These are phyloP conservation scores for Priocnemis perturbator DNA, from an alignment of 2,888 invertebrate genomes.

Conservation along the genomic window DNA sequence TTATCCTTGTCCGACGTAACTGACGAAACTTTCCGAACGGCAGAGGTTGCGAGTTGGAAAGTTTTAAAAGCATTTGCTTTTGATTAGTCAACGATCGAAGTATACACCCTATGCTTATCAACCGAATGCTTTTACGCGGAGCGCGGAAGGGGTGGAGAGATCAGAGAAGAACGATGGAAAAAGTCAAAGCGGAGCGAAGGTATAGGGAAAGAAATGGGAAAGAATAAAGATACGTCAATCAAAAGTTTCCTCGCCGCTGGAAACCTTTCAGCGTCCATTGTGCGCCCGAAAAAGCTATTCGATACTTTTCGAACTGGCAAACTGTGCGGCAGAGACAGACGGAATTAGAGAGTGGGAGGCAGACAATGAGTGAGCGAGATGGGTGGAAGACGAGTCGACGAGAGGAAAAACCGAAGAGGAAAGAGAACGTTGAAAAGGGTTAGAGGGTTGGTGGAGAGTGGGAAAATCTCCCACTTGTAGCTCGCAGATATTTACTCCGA, in stretches of 20 bases:
- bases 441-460: slow-evolving; percentile 50
- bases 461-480: slow-evolving; percentile 73
- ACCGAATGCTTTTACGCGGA: background rate
- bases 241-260: slow-evolving; percentile 53
- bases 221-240: slow-evolving; percentile 52
- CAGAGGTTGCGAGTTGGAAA: too few species aligned
- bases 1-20: too few species aligned
- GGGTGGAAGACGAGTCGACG: slow-evolving; percentile 27
- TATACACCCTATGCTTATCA: too few species aligned
- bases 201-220: slow-evolving; percentile 20
- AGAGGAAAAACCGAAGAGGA: slow-evolving; percentile 25
- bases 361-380: slow-evolving; percentile 26
- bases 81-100: too few species aligned
- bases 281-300: slow-evolving; percentile 53
- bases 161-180: slow-evolving; percentile 9
- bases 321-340: slow-evolving; percentile 35
- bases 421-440: slow-evolving; percentile 39
- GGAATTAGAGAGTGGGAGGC: slow-evolving; percentile 17
- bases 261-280: slow-evolving; percentile 59
- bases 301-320: slow-evolving; percentile 60
- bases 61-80: too few species aligned
- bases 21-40: too few species aligned
- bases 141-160: slow-evolving; percentile 2
- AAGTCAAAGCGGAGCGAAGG: slow-evolving; percentile 16
- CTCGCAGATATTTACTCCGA: slow-evolving; percentile 69